Percentiles rank a stretch among this genome's conserved stretches.
These are phyloP conservation scores for Centropus unirufus DNA, from an alignment of 2,113 vertebrate species.

Conservation along the genomic window DNA sequence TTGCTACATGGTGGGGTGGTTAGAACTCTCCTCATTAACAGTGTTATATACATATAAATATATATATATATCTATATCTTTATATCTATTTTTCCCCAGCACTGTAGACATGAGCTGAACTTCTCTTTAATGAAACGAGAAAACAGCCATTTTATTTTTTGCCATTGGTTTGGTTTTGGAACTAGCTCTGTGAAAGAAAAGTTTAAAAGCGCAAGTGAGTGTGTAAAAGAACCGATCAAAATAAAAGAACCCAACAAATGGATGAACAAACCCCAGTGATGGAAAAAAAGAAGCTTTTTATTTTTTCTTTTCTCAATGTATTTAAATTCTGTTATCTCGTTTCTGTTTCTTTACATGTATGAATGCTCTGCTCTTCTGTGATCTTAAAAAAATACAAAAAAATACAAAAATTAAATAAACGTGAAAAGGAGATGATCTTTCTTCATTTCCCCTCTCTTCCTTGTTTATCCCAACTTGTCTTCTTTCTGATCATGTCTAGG, in stretches of 20 bases:
- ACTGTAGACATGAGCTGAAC: conserved; percentile 81
- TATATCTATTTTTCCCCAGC: conserved; percentile 81
- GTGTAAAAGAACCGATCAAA: conserved; percentile 42
- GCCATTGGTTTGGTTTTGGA: conserved; percentile 69
- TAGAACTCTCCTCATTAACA: conserved; percentile 83
- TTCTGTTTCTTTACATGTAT: conserved; percentile 84
- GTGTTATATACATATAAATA: conserved; percentile 86
- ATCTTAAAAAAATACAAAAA: conserved; percentile 80
- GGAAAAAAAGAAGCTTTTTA: conserved; percentile 66
- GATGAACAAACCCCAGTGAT: conserved; percentile 39
- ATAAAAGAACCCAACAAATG: not conserved
- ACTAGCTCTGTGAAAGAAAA: conserved; percentile 78
- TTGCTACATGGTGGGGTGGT: conserved; percentile 74
- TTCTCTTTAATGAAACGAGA: conserved; percentile 77
- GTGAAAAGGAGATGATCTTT: conserved; percentile 74
- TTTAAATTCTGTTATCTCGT: conserved; percentile 83
- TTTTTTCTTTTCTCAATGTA: conserved; percentile 79
- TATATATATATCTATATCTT: conserved; percentile 81
- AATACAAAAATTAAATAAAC: conserved; percentile 82
- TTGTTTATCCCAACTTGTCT: not conserved
- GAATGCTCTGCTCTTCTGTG: conserved; percentile 87
- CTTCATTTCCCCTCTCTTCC: conserved; percentile 51
- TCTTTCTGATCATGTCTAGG: not conserved
- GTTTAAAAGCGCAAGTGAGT: conserved; percentile 72
- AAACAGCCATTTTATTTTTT: conserved; percentile 75